These are phyloP conservation scores for Perodicticus potto DNA, from an alignment of 2,797 vertebrate genomes.

Conservation along the genomic window DNA sequence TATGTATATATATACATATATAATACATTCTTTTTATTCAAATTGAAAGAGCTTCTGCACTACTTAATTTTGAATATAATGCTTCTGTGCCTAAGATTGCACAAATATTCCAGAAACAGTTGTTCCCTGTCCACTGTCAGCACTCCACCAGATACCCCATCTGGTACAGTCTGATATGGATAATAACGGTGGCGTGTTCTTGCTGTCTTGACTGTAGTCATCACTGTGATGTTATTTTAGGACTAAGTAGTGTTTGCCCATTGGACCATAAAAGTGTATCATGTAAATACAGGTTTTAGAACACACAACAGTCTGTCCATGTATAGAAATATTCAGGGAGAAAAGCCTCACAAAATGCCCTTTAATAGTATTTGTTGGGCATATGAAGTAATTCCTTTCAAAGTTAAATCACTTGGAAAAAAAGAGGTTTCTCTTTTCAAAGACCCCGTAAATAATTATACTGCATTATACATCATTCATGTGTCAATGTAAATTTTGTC, in stretches of 20 bases:
- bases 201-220: slow-evolving; percentile 85
- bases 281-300: slow-evolving; percentile 86
- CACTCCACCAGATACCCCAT: slow-evolving; percentile 63
- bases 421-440: slow-evolving; percentile 75
- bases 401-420: slow-evolving; percentile 84
- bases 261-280: slow-evolving; percentile 85
- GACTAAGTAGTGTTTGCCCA: slow-evolving; percentile 83
- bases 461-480: slow-evolving; percentile 79
- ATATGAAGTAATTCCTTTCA: slow-evolving; percentile 80
- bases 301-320: slow-evolving; percentile 80
- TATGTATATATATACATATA: not conserved
- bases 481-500: slow-evolving; percentile 79
- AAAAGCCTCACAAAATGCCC: slow-evolving; percentile 77
- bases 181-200: slow-evolving; percentile 82
- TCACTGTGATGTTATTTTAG: slow-evolving; percentile 84
- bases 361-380: slow-evolving; percentile 79
- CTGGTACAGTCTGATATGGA: slow-evolving; percentile 78
- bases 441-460: slow-evolving; percentile 80
- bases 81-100: not conserved
- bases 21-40: not conserved
- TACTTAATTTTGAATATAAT: slow-evolving; percentile 32
- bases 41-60: not conserved
- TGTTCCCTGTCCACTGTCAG: slow-evolving; percentile 43
- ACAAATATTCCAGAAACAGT: slow-evolving; percentile 44
- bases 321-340: slow-evolving; percentile 74